Percentiles rank a stretch among this genome's conserved stretches.
phyloP scores from a whole-genome alignment of 2,113 vertebrate genomes.

The Psilopsiagon aymara region DNA sequence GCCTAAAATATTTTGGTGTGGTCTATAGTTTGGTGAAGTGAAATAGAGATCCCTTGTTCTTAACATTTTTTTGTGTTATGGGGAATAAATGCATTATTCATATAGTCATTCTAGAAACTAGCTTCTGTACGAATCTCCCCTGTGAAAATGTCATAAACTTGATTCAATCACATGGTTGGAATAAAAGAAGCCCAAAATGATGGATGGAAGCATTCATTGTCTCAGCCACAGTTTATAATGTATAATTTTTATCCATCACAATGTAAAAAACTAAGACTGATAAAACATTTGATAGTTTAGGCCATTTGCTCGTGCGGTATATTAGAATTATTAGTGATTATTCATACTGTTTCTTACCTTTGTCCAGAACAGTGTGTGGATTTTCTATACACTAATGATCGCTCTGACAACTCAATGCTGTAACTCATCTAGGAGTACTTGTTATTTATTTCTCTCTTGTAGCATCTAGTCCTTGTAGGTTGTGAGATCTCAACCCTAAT shows the following conservation, averaged over 20 bases:
- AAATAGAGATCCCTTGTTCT: neutral
- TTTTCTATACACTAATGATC: neutral
- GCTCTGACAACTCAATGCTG: neutral
- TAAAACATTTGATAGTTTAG: neutral
- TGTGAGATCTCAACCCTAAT: neutral
- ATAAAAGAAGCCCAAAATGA: neutral
- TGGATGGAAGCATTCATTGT: constrained; percentile 24
- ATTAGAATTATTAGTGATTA: constrained; percentile 8
- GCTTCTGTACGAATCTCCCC: neutral
- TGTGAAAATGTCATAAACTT: constrained; percentile 26
- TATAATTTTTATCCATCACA: constrained; percentile 22
- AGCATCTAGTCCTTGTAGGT: neutral
- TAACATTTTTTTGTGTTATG: constrained; percentile 11
- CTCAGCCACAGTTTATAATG: neutral
- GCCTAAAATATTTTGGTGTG: neutral
- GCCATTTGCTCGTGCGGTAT: constrained; percentile 7
- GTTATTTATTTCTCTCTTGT: neutral
- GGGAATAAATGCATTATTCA: constrained; percentile 1
- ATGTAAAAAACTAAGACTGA: neutral
- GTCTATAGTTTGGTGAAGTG: neutral
- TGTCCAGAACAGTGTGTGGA: neutral
- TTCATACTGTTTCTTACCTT: neutral
- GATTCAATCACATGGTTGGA: constrained; percentile 10
- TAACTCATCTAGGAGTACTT: neutral
- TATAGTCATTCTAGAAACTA: neutral